Percentiles rank a stretch among this genome's conserved stretches.
Conservation (phyloP, 2,888 invertebrate species). For the Amphimallon solstitiale region DNA sequence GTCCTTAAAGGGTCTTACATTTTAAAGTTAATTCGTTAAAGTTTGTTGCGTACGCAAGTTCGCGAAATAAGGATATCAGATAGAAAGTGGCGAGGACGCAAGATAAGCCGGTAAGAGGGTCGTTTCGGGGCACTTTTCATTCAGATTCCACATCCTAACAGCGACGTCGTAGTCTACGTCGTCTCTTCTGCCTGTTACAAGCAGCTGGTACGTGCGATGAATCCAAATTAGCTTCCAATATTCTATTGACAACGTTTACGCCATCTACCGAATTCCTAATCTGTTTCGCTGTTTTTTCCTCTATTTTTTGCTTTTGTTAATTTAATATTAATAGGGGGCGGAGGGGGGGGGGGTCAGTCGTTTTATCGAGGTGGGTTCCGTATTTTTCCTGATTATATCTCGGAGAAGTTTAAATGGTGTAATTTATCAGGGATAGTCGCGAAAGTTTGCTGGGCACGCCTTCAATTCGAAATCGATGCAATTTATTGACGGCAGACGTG, state of each 20-base stretch:
- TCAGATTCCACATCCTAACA: slow-evolving; percentile 59
- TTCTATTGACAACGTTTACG: slow-evolving; percentile 60
- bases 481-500: slow-evolving; percentile 2
- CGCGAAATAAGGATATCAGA: slow-evolving; percentile 52
- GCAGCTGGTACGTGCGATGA: slow-evolving; percentile 57
- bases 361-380: background rate
- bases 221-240: slow-evolving; percentile 56
- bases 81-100: slow-evolving; percentile 51
- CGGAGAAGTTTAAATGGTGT: slow-evolving; percentile 17
- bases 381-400: slow-evolving; percentile 1
- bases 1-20: slow-evolving; percentile 36
- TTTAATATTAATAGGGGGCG: slow-evolving; percentile 30
- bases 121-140: slow-evolving; percentile 60
- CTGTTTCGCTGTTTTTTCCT: slow-evolving; percentile 43
- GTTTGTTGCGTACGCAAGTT: slow-evolving; percentile 45
- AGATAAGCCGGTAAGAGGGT: slow-evolving; percentile 57
- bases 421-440: slow-evolving; percentile 18
- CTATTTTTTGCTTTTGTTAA: no score
- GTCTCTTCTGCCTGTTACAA: slow-evolving; percentile 59
- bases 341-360: background rate
- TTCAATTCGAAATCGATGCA: background rate
- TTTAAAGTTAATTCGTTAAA: slow-evolving; percentile 45
- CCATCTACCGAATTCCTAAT: slow-evolving; percentile 55
- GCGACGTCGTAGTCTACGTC: no score
- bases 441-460: background rate